phyloP scores from a whole-genome alignment of 2,888 invertebrate species.

The Macroteleia sp. region DNA sequence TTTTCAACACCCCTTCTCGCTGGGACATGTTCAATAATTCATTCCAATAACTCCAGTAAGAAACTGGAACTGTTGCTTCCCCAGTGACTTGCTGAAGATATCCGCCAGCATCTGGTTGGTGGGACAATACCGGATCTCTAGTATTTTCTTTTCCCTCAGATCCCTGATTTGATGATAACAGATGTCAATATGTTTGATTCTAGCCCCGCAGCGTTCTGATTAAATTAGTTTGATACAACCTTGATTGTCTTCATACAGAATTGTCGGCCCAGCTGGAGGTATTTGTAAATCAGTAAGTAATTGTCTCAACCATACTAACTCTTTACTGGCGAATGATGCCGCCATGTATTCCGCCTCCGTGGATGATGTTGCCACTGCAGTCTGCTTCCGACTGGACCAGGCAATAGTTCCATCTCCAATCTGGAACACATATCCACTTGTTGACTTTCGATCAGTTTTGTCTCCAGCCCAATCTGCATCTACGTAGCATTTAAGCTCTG shows the following conservation, averaged over 20 bases:
- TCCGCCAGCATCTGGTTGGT: slow-evolving; percentile 29
- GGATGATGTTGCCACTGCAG: slow-evolving; percentile 32
- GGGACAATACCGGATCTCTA: slow-evolving; percentile 20
- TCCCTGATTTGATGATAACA: slow-evolving; percentile 16
- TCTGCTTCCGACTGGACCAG: slow-evolving; percentile 58
- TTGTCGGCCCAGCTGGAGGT: not conserved
- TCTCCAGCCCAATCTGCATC: slow-evolving; percentile 79
- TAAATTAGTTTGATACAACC: slow-evolving; percentile 22
- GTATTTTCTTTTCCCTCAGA: slow-evolving; percentile 5
- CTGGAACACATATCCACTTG: slow-evolving; percentile 27
- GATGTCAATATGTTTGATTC: slow-evolving; percentile 39
- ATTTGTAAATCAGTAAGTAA: slow-evolving; percentile 3
- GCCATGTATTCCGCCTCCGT: slow-evolving; percentile 36
- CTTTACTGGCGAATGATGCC: slow-evolving; percentile 8
- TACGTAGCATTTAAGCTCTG: slow-evolving; percentile 63
- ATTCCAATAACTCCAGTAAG: too few relatives aligned
- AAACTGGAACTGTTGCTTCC: too few relatives aligned
- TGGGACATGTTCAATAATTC: slow-evolving; percentile 7
- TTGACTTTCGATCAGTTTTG: slow-evolving; percentile 50
- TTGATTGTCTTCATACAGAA: slow-evolving; percentile 17
- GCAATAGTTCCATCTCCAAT: slow-evolving; percentile 30
- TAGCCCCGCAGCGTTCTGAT: not conserved
- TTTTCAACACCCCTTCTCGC: slow-evolving; percentile 31
- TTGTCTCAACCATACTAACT: slow-evolving; percentile 12
- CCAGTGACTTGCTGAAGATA: slow-evolving; percentile 24